phyloP scores from a whole-genome alignment of 2,797 vertebrate genomes.

The Intellagama lesueurii region DNA sequence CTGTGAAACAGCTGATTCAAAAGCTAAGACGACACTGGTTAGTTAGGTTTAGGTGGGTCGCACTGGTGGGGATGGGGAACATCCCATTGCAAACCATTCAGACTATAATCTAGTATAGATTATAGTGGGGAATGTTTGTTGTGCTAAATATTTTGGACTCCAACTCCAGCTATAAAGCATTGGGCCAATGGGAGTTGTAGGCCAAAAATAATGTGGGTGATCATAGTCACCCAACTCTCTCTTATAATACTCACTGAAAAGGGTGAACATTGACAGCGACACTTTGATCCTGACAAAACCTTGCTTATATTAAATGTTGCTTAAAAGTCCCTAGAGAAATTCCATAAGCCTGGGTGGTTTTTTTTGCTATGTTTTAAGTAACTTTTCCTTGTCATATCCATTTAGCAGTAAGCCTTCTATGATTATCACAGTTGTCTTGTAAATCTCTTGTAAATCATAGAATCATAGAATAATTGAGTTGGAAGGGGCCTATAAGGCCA shows the following conservation, averaged over 20 bases:
- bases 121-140: not conserved
- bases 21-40: not conserved
- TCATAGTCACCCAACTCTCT: not conserved
- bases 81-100: not conserved
- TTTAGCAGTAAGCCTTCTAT: too few species aligned
- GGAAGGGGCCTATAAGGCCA: too few species aligned
- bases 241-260: not conserved
- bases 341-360: too few species aligned
- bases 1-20: not conserved
- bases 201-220: not conserved
- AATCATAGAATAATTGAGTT: too few species aligned
- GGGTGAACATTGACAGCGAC: not conserved
- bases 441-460: too few species aligned
- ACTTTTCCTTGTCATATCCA: not conserved
- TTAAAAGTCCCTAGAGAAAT: not conserved
- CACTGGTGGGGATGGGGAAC: not conserved
- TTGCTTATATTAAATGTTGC: not conserved
- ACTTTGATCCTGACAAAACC: not conserved
- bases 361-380: not conserved
- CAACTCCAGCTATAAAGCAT: not conserved
- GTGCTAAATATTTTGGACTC: not conserved
- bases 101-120: not conserved
- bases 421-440: too few species aligned
- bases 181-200: not conserved
- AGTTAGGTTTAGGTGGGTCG: not conserved